Percentiles rank a stretch among this genome's conserved stretches.
phyloP scores from a whole-genome alignment of 1,140 invertebrate genomes.

The Maniola jurtina region DNA sequence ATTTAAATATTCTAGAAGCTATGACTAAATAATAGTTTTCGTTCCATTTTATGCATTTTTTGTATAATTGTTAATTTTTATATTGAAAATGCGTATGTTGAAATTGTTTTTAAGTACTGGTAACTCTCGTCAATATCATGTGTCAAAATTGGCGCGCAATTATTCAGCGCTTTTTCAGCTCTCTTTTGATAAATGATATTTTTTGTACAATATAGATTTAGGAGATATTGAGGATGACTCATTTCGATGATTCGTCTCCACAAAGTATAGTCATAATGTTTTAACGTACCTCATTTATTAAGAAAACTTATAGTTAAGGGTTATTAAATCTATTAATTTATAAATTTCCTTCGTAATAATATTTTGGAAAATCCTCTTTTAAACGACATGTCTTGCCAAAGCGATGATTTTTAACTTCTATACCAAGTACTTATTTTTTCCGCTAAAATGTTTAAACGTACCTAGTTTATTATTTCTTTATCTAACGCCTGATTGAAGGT shows the following conservation, averaged over 20 bases:
- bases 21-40: conserved; percentile 54
- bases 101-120: conserved; percentile 63
- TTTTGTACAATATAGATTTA: conserved; percentile 64
- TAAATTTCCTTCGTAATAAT: conserved; percentile 32
- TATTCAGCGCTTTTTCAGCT: conserved; percentile 9
- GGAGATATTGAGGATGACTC: conserved; percentile 44
- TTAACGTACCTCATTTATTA: conserved; percentile 75
- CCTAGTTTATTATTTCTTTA: conserved; percentile 30
- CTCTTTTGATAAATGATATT: conserved; percentile 45
- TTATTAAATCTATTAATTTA: conserved; percentile 58
- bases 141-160: conserved; percentile 39
- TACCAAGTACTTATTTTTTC: conserved; percentile 38
- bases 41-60: conserved; percentile 76
- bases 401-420: conserved; percentile 33
- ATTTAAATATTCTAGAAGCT: conserved; percentile 60
- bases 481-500: conserved; percentile 58
- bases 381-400: conserved; percentile 44
- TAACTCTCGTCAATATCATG: conserved; percentile 38
- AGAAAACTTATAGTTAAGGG: conserved; percentile 60
- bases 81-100: conserved; percentile 62
- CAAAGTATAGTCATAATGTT: conserved; percentile 70
- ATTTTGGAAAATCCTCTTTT: neutral
- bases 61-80: conserved; percentile 74
- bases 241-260: conserved; percentile 50
- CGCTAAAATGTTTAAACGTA: conserved; percentile 22